A percentile compares a stretch with the other conserved stretches of the same genome.
Conservation (phyloP, 2,888 invertebrate genomes). For the Morpho achilles region DNA sequence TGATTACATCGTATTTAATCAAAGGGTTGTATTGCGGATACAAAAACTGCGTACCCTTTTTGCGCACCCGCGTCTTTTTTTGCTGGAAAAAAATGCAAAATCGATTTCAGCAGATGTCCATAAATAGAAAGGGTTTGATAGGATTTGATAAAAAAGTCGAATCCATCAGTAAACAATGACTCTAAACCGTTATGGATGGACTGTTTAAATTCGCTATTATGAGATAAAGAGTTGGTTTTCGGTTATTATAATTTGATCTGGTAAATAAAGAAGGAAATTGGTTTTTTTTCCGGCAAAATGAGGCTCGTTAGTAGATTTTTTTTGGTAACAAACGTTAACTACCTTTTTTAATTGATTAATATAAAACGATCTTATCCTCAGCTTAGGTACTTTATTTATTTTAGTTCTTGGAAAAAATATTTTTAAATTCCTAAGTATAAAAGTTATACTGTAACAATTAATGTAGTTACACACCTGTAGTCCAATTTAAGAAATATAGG, state of each 20-base stretch:
- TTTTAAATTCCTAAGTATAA: no score
- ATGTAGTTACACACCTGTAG: no score
- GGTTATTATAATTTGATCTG: conserved; percentile 37
- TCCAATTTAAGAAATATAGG: no score
- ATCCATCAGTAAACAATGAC: conserved; percentile 66
- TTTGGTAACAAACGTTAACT: not conserved
- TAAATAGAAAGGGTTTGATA: conserved; percentile 74
- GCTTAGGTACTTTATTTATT: no score
- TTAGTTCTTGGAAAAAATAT: no score
- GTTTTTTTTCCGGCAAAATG: conserved; percentile 18
- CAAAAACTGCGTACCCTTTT: conserved; percentile 66
- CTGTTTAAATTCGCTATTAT: conserved; percentile 66
- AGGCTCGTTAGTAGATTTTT: not conserved
- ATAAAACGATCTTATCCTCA: not conserved
- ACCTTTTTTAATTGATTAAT: not conserved
- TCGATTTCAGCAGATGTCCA: conserved; percentile 77
- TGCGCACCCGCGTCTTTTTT: conserved; percentile 57
- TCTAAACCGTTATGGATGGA: conserved; percentile 59
- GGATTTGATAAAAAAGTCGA: conserved; percentile 57
- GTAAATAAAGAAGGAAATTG: conserved; percentile 37
- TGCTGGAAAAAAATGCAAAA: conserved; percentile 70
- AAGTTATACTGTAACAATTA: no score
- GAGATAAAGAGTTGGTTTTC: conserved; percentile 53
- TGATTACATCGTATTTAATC: conserved; percentile 72
- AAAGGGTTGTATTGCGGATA: conserved; percentile 70